Evolutionary conservation across 2,797 vertebrate genomes (phyloP), one percentile per base, ranked within the genome.

Genomic region (Gallinago stenura): DNA sequence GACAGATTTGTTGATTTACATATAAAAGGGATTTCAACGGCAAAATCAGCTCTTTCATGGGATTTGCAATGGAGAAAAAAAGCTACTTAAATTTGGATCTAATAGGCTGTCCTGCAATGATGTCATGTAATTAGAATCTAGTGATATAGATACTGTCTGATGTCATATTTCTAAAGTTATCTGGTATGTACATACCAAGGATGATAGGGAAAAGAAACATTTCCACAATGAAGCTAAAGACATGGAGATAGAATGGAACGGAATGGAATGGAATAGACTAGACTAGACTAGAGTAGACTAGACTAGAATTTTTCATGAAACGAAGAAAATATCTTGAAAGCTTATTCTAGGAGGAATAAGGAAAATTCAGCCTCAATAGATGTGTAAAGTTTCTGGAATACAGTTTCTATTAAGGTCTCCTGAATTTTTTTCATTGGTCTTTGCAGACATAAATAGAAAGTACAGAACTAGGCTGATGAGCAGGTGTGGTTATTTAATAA

Each of bases 1-100:
- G 53, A 78, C 30, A 88, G 83, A 64, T 50, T 61, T 87, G 76
- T 78, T 71, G 39, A 94, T 97, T 96, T 96, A 68, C 94, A 94
- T 88, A 83, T 94, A 92, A 95, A 96, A 96, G 87, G 70, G 18
- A 65, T 89, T 93, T 94, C 69, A 90, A 3, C 33, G 12, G 54
- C 35, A 75, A 30, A 83, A 92, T 90, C 75, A 78, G 10, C 11
- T 72, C 73, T 91, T 93, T 92, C 70, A 87, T 72, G 79, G 69
- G 21, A 62, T 80, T 92, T 90, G 15, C 39, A 84, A 69, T 30
- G 15, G 15, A 73, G 35, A 66, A 81, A 86, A 64, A 86, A 87
- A 24, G 5, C 26, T 39, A 43, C 25, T 58, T 70, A 68, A 43
- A 70, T 73, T 92, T 86, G 82, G 31, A 62, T 83, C 28, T 72